phyloP scores from a whole-genome alignment of 2,888 invertebrate genomes.

The Pyrrhia umbra region DNA sequence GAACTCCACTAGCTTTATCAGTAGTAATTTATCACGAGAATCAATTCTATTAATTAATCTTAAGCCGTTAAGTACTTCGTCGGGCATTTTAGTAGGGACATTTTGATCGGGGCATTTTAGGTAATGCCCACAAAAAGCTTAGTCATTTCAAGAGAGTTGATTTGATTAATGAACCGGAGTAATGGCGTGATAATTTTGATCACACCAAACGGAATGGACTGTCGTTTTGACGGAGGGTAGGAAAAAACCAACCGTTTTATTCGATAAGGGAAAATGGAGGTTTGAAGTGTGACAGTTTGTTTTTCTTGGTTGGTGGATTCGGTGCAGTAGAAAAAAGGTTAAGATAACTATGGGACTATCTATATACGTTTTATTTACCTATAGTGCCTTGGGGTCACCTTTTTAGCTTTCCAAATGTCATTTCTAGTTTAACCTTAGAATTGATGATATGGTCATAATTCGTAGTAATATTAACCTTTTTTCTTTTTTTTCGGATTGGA shows the following conservation, averaged over 20 bases:
- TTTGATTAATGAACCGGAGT: slow-evolving; percentile 57
- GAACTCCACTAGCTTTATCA: neutral
- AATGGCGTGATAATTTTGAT: slow-evolving; percentile 33
- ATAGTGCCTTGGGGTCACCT: too few species aligned
- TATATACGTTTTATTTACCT: too few species aligned
- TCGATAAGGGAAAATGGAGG: neutral
- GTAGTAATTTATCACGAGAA: slow-evolving; percentile 17
- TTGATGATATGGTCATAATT: too few species aligned
- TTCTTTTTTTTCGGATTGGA: too few species aligned
- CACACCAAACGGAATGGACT: slow-evolving; percentile 18
- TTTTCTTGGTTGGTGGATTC: neutral
- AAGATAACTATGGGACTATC: too few species aligned
- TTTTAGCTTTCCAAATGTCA: too few species aligned
- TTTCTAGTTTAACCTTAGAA: too few species aligned
- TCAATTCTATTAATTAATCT: slow-evolving; percentile 20
- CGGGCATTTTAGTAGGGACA: neutral
- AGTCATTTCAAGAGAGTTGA: slow-evolving; percentile 42
- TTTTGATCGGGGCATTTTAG: slow-evolving; percentile 29
- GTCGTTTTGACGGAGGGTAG: slow-evolving; percentile 13
- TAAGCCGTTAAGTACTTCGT: neutral
- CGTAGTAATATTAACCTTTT: too few species aligned
- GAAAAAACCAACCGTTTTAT: neutral
- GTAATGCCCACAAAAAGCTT: slow-evolving; percentile 36
- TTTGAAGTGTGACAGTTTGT: neutral
- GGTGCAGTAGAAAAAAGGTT: neutral